These are phyloP conservation scores for Eremophila alpestris DNA, from an alignment of 2,797 vertebrate species.

Conservation along the genomic window DNA sequence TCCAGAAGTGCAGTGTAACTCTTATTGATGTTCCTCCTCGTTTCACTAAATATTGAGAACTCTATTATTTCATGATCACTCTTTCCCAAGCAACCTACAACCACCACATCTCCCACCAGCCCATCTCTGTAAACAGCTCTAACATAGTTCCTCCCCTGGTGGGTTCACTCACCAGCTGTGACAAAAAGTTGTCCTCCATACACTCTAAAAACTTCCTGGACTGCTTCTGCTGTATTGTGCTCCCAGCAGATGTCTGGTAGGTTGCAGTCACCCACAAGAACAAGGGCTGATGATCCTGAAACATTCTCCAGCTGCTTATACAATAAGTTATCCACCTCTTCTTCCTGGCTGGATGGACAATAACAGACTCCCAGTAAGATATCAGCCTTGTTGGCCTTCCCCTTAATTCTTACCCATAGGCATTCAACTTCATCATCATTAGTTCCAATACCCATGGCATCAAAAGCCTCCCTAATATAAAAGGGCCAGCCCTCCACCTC, in stretches of 20 bases:
- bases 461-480: neutral
- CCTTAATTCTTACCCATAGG: neutral
- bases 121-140: neutral
- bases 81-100: neutral
- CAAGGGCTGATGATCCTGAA: neutral
- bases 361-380: neutral
- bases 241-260: neutral
- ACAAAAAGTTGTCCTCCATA: neutral
- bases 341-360: neutral
- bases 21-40: neutral
- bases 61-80: neutral
- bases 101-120: neutral
- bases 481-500: neutral
- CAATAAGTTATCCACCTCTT: neutral
- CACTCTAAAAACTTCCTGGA: neutral
- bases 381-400: neutral
- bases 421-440: neutral
- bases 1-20: neutral
- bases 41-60: neutral
- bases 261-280: neutral
- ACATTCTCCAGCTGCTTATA: neutral
- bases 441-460: neutral
- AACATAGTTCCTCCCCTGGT: neutral
- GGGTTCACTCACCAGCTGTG: neutral
- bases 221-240: neutral